phyloP scores from a whole-genome alignment of 2,797 vertebrate genomes.

The Gymnocypris eckloni region DNA sequence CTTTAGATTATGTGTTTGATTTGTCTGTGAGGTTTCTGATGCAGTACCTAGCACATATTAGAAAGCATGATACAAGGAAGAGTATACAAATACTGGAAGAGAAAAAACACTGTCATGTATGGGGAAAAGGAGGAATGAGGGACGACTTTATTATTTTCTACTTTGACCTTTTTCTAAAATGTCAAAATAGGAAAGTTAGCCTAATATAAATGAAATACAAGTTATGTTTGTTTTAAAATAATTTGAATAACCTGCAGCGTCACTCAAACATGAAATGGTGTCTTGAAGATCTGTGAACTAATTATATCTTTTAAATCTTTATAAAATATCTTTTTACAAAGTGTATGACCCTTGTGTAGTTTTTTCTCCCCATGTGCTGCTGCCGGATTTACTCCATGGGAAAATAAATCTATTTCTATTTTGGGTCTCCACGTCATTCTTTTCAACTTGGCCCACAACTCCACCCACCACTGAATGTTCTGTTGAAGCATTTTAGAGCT shows the following conservation, averaged over 20 bases:
- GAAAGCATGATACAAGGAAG: neutral
- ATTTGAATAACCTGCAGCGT: neutral
- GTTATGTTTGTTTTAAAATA: neutral
- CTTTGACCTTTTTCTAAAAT: conserved; percentile 1
- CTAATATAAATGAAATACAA: neutral
- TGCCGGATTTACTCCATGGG: conserved; percentile 77
- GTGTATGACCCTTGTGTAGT: conserved; percentile 1
- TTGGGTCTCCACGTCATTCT: conserved; percentile 75
- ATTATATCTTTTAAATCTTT: no score
- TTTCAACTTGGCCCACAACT: conserved; percentile 72
- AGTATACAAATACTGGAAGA: neutral
- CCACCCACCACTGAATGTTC: conserved; percentile 59
- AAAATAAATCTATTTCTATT: conserved; percentile 80
- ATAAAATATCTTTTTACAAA: conserved; percentile 8
- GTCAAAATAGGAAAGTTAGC: neutral
- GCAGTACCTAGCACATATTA: neutral
- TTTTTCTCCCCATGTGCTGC: conserved; percentile 51
- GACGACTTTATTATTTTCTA: neutral
- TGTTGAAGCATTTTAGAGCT: conserved; percentile 53
- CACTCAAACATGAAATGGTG: neutral
- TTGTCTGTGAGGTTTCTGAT: neutral
- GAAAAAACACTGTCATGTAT: neutral
- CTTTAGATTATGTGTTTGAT: neutral
- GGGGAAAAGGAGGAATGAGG: neutral
- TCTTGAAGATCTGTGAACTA: conserved; percentile 14